Evolutionary conservation across 2,797 vertebrate genomes (phyloP).

Genomic region (Argentina silus): DNA sequence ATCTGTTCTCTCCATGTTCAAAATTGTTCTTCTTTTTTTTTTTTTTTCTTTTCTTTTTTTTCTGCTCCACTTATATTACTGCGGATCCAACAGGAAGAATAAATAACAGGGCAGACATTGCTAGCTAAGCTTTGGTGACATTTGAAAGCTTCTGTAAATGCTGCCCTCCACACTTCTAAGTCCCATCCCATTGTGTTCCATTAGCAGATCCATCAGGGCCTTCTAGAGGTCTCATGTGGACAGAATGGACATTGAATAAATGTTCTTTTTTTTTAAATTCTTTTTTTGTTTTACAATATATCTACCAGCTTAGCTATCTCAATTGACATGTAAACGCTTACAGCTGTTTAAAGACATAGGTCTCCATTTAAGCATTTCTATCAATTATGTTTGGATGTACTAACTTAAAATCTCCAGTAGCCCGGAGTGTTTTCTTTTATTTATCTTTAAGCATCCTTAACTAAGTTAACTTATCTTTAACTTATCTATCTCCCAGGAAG

Average conservation of each 20-base stretch:
- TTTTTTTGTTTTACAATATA: too few relatives aligned
- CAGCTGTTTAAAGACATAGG: too few relatives aligned
- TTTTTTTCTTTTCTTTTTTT: conserved; percentile 23
- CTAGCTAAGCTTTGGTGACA: conserved; percentile 27
- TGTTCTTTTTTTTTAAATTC: too few relatives aligned
- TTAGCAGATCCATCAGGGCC: background rate
- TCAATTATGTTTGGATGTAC: background rate
- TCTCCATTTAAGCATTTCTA: background rate
- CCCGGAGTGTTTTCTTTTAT: too few relatives aligned
- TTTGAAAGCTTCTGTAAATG: conserved; percentile 40
- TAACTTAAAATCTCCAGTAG: background rate
- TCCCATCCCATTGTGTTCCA: conserved; percentile 13
- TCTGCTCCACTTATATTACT: conserved; percentile 27
- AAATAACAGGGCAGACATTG: conserved; percentile 20
- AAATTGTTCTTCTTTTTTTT: conserved; percentile 25
- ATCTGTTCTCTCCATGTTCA: conserved; percentile 34
- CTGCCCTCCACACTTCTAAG: conserved; percentile 18
- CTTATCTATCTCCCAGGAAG: background rate
- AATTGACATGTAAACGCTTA: background rate
- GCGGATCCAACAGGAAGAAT: conserved; percentile 13
- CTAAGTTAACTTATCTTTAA: background rate
- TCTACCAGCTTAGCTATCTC: background rate
- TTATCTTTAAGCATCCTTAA: too few relatives aligned
- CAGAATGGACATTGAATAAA: background rate
- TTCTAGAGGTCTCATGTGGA: background rate